Percentiles rank a stretch among this genome's conserved stretches.
phyloP scores from a whole-genome alignment of 2,888 invertebrate genomes.

The Rhagophthalmus giganteus region DNA sequence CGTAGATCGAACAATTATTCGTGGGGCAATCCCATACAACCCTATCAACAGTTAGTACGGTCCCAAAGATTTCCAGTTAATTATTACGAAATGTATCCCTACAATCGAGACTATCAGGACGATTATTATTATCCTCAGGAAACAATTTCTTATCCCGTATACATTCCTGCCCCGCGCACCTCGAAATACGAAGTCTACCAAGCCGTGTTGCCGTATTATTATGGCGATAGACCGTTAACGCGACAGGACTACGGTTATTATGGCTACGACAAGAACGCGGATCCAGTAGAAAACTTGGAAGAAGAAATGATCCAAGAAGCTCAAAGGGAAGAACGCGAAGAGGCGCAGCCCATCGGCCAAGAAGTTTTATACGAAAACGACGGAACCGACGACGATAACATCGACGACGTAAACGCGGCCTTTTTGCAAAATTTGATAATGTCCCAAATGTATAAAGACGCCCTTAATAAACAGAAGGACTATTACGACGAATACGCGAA shows the following conservation, averaged over 20 bases:
- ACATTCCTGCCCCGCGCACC: conserved; percentile 55
- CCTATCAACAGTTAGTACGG: conserved; percentile 43
- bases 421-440: conserved; percentile 70
- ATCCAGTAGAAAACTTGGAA: conserved; percentile 60
- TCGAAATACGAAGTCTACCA: conserved; percentile 57
- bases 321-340: conserved; percentile 60
- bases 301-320: conserved; percentile 65
- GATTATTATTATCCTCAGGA: conserved; percentile 54
- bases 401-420: conserved; percentile 61
- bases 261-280: conserved; percentile 49
- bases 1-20: conserved; percentile 33
- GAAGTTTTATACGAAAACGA: conserved; percentile 68
- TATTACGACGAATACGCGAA: conserved; percentile 36
- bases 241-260: conserved; percentile 54
- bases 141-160: conserved; percentile 44
- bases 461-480: conserved; percentile 43
- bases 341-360: conserved; percentile 66
- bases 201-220: conserved; percentile 56
- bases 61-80: conserved; percentile 57
- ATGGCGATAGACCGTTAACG: conserved; percentile 48
- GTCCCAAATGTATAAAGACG: conserved; percentile 67
- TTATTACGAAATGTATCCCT: conserved; percentile 57
- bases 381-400: conserved; percentile 42
- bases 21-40: conserved; percentile 38
- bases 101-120: conserved; percentile 60